Base-by-base conservation (phyloP, 2,888 invertebrate genomes). In the Leucozona laternaria region DNA sequence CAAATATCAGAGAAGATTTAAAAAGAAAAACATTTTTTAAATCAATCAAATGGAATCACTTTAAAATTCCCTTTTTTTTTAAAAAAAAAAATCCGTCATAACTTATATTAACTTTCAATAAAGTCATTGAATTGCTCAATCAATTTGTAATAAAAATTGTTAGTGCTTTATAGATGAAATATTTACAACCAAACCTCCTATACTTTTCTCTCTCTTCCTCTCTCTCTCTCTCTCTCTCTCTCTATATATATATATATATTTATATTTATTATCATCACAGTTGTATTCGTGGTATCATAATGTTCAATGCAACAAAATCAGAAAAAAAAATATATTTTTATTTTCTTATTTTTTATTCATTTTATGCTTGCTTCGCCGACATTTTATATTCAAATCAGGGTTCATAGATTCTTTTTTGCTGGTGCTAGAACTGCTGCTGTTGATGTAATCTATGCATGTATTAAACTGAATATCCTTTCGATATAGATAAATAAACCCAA, bases 361-460 rank as follows among this genome's bases (percentile, higher is more conserved):
- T 45, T 43, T 4, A 0, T 40, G 37, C 22, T 6, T 15, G 53
- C 66, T 66, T 66, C 64, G 43, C 40, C 48, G 68, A 72, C 50
- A 66, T 82, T 86, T 86, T 70, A 75, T 86, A 86, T 86, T 86
- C 86, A 86, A 86, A 86, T 79, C 86, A 75, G 73, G 86, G 71
- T 79, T 66, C 82, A 82, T 53, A 79, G 75, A 82, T 78, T 86
- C 66, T 34, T 58, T 34, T 37, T 25, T 71, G 45, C 66, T 53
- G 20, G 17, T 17, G n/a, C 57, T 43, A 53, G 22, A 53, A 31
- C 66, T 66, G n/a, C 79, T 66, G 20, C 60, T 62, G 53, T 58
- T 76, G 79, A 79, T 77, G 80, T 85, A 73, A 81, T 72, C 85
- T 78, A 72, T 86, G 81, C 78, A 78, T 75, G 81, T 75, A 72